Evolutionary conservation across 2,113 vertebrate species (phyloP).

Genomic region (Rattus norvegicus): GRCr8 NC_086027.1:87382501-87383000

Average conservation of each 20-base stretch:
- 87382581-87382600: constrained; percentile 95
- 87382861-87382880: constrained; percentile 25
- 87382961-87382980: background rate
- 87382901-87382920: constrained; percentile 46
- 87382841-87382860: background rate
- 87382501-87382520: constrained; percentile 79
- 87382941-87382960: constrained; percentile 25
- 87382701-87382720: background rate
- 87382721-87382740: background rate
- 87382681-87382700: background rate
- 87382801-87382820: constrained; percentile 14
- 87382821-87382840: constrained; percentile 9
- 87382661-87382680: background rate
- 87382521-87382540: constrained; percentile 99
- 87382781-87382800: constrained; percentile 13
- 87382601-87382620: constrained; percentile 95
- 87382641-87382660: constrained; percentile 47
- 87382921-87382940: constrained; percentile 26
- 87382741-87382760: constrained; percentile 38
- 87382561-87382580: constrained; percentile 95
- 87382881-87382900: background rate
- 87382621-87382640: constrained; percentile 93
- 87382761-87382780: constrained; percentile 26
- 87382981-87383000: background rate
- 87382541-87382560: constrained; percentile 99